A percentile compares a stretch with the other conserved stretches of the same genome.
Evolutionary conservation across 2,888 invertebrate species (phyloP).

Genomic region (Teinopalpus imperialis): DNA sequence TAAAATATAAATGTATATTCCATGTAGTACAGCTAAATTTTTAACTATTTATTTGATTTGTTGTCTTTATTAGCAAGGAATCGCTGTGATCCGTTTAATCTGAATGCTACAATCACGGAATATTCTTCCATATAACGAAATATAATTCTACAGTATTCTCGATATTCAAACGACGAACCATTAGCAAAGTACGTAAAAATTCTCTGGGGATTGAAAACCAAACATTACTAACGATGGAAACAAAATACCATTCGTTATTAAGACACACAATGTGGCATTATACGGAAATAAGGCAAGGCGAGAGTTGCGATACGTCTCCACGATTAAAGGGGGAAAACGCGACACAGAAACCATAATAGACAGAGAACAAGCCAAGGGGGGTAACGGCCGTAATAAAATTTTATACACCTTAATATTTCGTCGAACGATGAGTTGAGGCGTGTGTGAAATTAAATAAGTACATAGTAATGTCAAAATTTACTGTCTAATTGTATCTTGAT

Average conservation of each 20-base stretch:
- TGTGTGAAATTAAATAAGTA: slow-evolving; percentile 72
- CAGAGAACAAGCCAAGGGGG: slow-evolving; percentile 64
- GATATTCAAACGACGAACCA: slow-evolving; percentile 42
- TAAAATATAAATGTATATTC: too few relatives aligned
- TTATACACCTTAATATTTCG: slow-evolving; percentile 79
- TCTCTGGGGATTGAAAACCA: slow-evolving; percentile 72
- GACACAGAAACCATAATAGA: slow-evolving; percentile 71
- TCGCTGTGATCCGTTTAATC: too few relatives aligned
- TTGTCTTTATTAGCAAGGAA: too few relatives aligned
- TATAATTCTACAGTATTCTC: too few relatives aligned
- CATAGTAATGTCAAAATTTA: slow-evolving; percentile 58
- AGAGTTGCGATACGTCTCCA: slow-evolving; percentile 44
- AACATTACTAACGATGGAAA: slow-evolving; percentile 68
- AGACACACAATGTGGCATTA: slow-evolving; percentile 74
- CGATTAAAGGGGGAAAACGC: slow-evolving; percentile 44
- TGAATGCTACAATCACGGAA: too few relatives aligned
- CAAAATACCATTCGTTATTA: slow-evolving; percentile 74
- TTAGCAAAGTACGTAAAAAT: slow-evolving; percentile 65
- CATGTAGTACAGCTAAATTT: too few relatives aligned
- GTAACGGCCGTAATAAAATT: slow-evolving; percentile 77
- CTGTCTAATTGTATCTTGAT: slow-evolving; percentile 40
- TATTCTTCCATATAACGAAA: too few relatives aligned
- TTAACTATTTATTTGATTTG: too few relatives aligned
- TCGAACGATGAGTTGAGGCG: slow-evolving; percentile 73
- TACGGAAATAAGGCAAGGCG: slow-evolving; percentile 64